Percentiles rank a stretch among this genome's conserved stretches.
Conservation (phyloP, 2,797 vertebrate species). For the Phalloptychus januarius region DNA sequence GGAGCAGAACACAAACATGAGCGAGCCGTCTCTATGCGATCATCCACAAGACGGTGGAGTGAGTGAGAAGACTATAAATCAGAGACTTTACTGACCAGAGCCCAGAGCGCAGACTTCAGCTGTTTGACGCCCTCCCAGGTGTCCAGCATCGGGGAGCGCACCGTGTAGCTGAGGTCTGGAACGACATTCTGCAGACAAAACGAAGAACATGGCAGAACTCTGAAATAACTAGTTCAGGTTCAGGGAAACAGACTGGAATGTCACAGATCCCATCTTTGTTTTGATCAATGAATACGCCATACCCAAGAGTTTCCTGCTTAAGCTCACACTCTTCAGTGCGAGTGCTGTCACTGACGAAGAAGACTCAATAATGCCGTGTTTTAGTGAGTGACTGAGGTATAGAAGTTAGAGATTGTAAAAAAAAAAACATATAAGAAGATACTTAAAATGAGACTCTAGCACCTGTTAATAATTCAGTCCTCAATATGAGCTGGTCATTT, state of each 20-base stretch:
- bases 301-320: not conserved
- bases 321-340: not conserved
- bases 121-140: constrained; percentile 99
- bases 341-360: not conserved
- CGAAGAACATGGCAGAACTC: constrained; percentile 6
- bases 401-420: not conserved
- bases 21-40: not conserved
- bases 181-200: constrained; percentile 86
- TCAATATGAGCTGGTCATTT: not conserved
- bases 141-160: constrained; percentile 95
- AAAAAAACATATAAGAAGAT: not conserved
- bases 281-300: not conserved
- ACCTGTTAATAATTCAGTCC: not conserved
- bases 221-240: not conserved
- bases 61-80: not conserved
- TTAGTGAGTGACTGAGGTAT: not conserved
- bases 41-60: not conserved
- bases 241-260: not conserved
- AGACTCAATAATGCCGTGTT: not conserved
- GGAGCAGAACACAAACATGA: constrained; percentile 32
- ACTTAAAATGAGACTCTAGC: not conserved
- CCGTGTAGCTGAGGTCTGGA: constrained; percentile 93
- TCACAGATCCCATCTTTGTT: not conserved
- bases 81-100: constrained; percentile 84
- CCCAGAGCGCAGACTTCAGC: constrained; percentile 97